phyloP scores from a whole-genome alignment of 2,113 vertebrate species.

The Neodon shergylaensis region DNA sequence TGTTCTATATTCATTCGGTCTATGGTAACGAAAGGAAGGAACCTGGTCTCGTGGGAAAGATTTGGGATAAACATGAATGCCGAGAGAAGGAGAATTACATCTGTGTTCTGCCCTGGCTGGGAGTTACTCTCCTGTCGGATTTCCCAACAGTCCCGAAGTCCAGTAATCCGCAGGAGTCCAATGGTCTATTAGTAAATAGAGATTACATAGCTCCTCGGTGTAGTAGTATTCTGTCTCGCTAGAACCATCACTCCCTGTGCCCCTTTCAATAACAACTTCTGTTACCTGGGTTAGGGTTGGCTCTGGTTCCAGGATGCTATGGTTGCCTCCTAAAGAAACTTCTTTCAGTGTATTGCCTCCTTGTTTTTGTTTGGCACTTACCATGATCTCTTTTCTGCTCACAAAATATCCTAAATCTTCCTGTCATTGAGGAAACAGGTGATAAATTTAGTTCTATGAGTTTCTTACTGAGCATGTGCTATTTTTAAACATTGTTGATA shows the following conservation, averaged over 20 bases:
- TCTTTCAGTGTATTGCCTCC: not conserved
- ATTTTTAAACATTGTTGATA: not conserved
- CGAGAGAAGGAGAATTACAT: not conserved
- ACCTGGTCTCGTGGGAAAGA: not conserved
- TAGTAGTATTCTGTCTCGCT: not conserved
- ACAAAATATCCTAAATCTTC: not conserved
- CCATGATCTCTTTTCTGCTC: not conserved
- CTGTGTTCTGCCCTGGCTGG: not conserved
- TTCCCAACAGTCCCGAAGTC: not conserved
- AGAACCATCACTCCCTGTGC: not conserved
- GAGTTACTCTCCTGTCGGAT: not conserved
- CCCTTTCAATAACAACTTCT: not conserved
- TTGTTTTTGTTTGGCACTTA: not conserved
- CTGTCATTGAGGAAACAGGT: not conserved
- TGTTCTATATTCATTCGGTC: constrained; percentile 21
- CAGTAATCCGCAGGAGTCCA: not conserved
- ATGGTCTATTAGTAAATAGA: not conserved
- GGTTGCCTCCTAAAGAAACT: not conserved
- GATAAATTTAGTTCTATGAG: not conserved
- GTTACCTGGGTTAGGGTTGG: not conserved
- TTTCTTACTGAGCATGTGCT: not conserved
- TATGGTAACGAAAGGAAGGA: constrained; percentile 19
- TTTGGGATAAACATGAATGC: not conserved
- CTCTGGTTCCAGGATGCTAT: not conserved
- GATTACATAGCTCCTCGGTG: not conserved